These are phyloP conservation scores for Cecropterus lyciades DNA, from an alignment of 1,140 invertebrate species.

Conservation along the genomic window DNA sequence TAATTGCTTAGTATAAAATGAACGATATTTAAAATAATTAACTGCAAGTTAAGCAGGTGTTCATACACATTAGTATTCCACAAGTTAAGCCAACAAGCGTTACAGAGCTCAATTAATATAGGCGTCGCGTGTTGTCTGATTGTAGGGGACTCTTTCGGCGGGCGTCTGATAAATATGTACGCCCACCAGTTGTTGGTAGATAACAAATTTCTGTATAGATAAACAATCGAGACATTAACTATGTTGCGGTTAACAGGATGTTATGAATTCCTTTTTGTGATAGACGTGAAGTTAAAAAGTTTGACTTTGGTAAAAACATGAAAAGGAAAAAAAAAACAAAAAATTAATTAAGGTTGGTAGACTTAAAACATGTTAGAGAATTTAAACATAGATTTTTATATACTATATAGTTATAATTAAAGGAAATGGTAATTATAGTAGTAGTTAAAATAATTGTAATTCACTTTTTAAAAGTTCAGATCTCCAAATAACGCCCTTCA, in stretches of 20 bases:
- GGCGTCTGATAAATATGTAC: constrained; percentile 5
- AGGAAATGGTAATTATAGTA: too few relatives aligned
- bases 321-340: too few relatives aligned
- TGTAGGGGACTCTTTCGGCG: constrained; percentile 5
- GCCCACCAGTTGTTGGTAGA: constrained; percentile 5
- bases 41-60: background rate
- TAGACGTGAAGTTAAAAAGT: too few relatives aligned
- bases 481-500: too few relatives aligned
- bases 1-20: background rate
- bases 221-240: background rate
- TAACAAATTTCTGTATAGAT: constrained; percentile 5
- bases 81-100: background rate
- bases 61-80: background rate
- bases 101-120: constrained; percentile 1
- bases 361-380: too few relatives aligned
- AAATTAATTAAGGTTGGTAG: too few relatives aligned
- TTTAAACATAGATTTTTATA: too few relatives aligned
- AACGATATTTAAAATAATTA: background rate
- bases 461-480: too few relatives aligned
- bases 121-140: constrained; percentile 7
- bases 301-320: too few relatives aligned
- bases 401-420: too few relatives aligned
- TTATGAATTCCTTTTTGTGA: constrained; percentile 5
- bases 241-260: constrained; percentile 8
- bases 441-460: too few relatives aligned